These are phyloP conservation scores for Epistrophe grossulariae DNA, from an alignment of 2,888 invertebrate genomes.

Conservation along the genomic window DNA sequence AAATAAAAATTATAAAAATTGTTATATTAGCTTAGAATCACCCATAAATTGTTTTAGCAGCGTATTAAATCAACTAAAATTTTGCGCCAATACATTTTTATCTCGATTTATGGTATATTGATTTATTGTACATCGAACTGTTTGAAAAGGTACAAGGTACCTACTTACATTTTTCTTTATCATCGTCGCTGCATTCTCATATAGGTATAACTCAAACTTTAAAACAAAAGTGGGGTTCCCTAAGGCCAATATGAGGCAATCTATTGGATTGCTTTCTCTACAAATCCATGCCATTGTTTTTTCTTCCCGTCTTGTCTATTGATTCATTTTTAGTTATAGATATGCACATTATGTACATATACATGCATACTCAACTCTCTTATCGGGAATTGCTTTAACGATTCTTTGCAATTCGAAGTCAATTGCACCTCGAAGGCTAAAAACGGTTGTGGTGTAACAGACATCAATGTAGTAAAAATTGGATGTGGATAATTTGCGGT, in stretches of 20 bases:
- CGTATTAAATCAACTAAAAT: no score
- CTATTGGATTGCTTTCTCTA: conserved; percentile 50
- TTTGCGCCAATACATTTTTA: no score
- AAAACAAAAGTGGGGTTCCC: conserved; percentile 39
- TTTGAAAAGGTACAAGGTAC: no score
- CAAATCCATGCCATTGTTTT: conserved; percentile 49
- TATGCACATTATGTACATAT: no score
- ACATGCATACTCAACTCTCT: conserved; percentile 37
- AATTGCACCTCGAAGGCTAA: conserved; percentile 65
- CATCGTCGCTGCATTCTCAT: neutral
- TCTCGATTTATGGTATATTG: no score
- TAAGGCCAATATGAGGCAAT: conserved; percentile 62
- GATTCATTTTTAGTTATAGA: conserved; percentile 48
- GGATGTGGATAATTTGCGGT: conserved; percentile 63
- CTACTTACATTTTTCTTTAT: neutral
- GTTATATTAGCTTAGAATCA: no score
- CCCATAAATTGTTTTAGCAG: no score
- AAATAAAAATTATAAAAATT: no score
- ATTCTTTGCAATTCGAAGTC: conserved; percentile 69
- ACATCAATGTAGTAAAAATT: conserved; percentile 20
- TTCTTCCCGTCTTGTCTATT: conserved; percentile 11
- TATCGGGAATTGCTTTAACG: conserved; percentile 63
- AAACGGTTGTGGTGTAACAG: conserved; percentile 1
- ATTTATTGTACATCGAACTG: no score
- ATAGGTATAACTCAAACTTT: neutral